Base-by-base conservation (phyloP, 2,888 invertebrate species). In the Drosophila subsilvestris region DNA sequence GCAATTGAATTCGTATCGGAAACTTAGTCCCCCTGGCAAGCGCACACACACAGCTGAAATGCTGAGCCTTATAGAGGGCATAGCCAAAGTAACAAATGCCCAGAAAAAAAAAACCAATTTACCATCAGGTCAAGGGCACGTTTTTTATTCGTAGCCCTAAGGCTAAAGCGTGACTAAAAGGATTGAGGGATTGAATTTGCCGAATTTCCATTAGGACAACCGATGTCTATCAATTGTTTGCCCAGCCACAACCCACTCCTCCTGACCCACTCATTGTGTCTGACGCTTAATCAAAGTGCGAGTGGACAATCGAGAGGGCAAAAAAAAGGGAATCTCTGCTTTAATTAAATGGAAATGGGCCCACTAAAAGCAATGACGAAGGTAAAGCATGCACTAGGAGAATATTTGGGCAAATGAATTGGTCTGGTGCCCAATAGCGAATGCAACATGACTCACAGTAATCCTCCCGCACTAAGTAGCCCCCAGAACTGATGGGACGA, bases 261-360 rank as follows among this genome's bases (percentile, higher is more conserved):
- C 14, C 14, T 37, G 37, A 37, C 37, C 37, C 37, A 22, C 22
- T 22, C 57, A 58, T 48, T 70, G 70, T 66, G 70, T 57, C 70
- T 70, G 48, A 14, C 47, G 9, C 20, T 47, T 57, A 70, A 68
- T 67, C 54, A 68, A 66, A 43, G 29, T 32, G 42, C 27, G 68
- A 50, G 6, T 37, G 6, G 6, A 6, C 27, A 53, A 17, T 45
- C 20, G 6, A 6, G 14, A 14, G 37, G 1, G 12, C 20, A 55
- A 56, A 69, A 56, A 69, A 32, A 69, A 25, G 48, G 42, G n/a
- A 48, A 47, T 67, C 44, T 20, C 37, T 37, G 17, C 17, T 44
- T 47, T 57, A 49, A 25, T 66, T 56, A 57, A 69, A 48, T 43
- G 29, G 42, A 68, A 68, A 68, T 25, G 12, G 37, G 9, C n/a